These are phyloP conservation scores for Chrysoperla carnea DNA, from an alignment of 1,140 invertebrate genomes.

Conservation along the genomic window DNA sequence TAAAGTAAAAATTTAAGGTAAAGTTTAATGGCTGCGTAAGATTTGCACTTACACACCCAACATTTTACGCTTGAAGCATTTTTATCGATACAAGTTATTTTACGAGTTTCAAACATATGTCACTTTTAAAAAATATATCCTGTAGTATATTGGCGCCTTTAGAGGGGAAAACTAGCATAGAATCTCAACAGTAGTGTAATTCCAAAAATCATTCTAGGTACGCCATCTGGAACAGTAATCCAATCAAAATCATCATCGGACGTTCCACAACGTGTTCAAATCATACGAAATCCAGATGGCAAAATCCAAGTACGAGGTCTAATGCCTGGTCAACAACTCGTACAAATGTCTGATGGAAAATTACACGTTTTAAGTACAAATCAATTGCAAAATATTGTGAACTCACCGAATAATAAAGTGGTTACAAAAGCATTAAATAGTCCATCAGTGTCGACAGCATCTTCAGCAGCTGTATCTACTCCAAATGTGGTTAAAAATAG, in stretches of 20 bases:
- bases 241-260: constrained; percentile 13
- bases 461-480: constrained; percentile 12
- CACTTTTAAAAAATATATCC: too few species aligned
- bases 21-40: too few species aligned
- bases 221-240: constrained; percentile 4
- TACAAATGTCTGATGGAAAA: constrained; percentile 86
- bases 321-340: constrained; percentile 81
- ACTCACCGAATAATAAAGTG: background rate
- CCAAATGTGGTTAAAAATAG: constrained; percentile 10
- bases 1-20: too few species aligned
- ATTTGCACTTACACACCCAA: too few species aligned
- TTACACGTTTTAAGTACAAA: constrained; percentile 63
- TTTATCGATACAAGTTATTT: too few species aligned
- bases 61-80: too few species aligned
- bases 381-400: constrained; percentile 16
- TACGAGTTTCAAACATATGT: too few species aligned
- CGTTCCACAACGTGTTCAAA: constrained; percentile 70
- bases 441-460: constrained; percentile 16
- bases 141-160: too few species aligned
- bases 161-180: too few species aligned
- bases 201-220: too few species aligned
- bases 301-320: constrained; percentile 83
- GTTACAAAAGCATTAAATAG: constrained; percentile 14
- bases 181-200: too few species aligned
- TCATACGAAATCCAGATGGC: constrained; percentile 74